These are phyloP conservation scores for Anarsia innoxiella DNA, from an alignment of 2,888 invertebrate genomes.

Conservation along the genomic window DNA sequence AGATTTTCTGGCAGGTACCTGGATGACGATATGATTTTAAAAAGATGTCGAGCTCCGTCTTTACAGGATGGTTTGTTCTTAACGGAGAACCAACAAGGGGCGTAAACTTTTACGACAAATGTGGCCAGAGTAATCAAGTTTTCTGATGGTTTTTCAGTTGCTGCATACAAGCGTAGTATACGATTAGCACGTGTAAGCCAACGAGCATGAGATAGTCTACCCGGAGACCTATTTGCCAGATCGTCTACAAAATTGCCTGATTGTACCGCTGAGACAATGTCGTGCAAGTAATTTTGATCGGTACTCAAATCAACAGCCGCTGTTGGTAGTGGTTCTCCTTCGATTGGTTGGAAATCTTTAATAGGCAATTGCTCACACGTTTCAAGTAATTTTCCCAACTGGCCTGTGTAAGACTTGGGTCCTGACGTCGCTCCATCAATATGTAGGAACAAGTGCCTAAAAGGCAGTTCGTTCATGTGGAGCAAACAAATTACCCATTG, in stretches of 20 bases:
- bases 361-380: neutral
- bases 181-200: constrained; percentile 19
- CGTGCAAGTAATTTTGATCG: neutral
- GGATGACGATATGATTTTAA: constrained; percentile 2
- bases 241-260: constrained; percentile 10
- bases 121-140: neutral
- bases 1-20: constrained; percentile 1
- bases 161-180: constrained; percentile 17
- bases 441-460: constrained; percentile 6
- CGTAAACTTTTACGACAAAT: constrained; percentile 5
- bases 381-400: constrained; percentile 15
- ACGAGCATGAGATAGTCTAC: constrained; percentile 17
- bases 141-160: constrained; percentile 1
- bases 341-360: neutral
- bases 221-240: constrained; percentile 15
- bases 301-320: neutral
- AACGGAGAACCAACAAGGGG: constrained; percentile 2
- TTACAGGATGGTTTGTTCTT: constrained; percentile 1
- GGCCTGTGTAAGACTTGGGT: constrained; percentile 15
- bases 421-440: constrained; percentile 19
- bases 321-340: constrained; percentile 1
- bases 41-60: constrained; percentile 2
- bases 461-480: constrained; percentile 3
- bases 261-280: neutral
- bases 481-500: constrained; percentile 5